phyloP scores from a whole-genome alignment of 2,888 invertebrate species.

The Lampropteryx suffumata region DNA sequence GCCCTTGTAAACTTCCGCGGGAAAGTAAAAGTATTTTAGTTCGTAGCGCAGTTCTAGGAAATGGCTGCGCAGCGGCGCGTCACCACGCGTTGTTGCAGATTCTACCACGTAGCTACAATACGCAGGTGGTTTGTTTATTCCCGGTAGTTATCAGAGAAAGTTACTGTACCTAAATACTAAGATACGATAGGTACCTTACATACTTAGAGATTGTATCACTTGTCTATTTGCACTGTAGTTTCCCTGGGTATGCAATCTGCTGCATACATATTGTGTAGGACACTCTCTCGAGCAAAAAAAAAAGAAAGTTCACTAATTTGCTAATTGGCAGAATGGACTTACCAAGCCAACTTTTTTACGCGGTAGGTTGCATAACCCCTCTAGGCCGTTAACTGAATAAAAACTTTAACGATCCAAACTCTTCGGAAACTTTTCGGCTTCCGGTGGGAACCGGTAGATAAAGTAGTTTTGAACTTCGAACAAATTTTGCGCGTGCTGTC shows the following conservation, averaged over 20 bases:
- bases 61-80: conserved; percentile 3
- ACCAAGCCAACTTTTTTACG: neutral
- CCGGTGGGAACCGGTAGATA: too few species aligned
- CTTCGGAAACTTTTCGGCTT: too few species aligned
- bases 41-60: conserved; percentile 18
- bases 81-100: conserved; percentile 2
- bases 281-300: too few species aligned
- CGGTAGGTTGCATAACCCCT: too few species aligned
- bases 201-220: too few species aligned
- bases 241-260: too few species aligned
- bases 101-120: neutral
- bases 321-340: conserved; percentile 14
- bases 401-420: too few species aligned
- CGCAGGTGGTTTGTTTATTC: neutral
- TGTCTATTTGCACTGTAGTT: too few species aligned
- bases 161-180: too few species aligned
- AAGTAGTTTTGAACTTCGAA: conserved; percentile 5
- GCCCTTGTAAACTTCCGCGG: conserved; percentile 18
- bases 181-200: too few species aligned
- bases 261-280: too few species aligned
- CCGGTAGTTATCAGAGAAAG: conserved; percentile 17
- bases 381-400: too few species aligned
- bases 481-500: neutral
- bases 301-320: conserved; percentile 13
- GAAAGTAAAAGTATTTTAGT: conserved; percentile 25